Evolutionary conservation across 2,888 invertebrate genomes (phyloP), one percentile per base, ranked within the genome.

Genomic region (Ptychoptera contaminata): DNA sequence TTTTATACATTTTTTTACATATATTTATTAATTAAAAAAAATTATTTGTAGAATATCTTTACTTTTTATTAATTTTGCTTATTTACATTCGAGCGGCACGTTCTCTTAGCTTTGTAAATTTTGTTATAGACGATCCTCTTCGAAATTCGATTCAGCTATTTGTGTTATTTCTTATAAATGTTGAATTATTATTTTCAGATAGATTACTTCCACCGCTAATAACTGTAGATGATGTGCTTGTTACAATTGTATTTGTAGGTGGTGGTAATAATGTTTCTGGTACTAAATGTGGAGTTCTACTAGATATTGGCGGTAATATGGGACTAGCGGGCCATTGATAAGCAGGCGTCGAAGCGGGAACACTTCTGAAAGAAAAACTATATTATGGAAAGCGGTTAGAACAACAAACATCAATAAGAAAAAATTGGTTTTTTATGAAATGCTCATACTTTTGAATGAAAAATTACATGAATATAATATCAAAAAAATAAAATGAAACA

Each of bases 281-380:
- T 50, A 81, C 79, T 48, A 82, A 73, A 61, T 82, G 81, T 50
- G 76, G 75, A 54, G 81, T 77, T 55, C 82, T 70, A 54, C 77
- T 76, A 55, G 75, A 73, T 53, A 77, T 72, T 47, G 80, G 76
- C 54, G 83, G 81, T 56, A 84, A 69, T 53, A 83, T 74, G 51
- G 82, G 79, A 61, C 83, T 82, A 49, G 78, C 79, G 51, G 85
- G 83, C 85, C 85, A 85, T 48, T 82, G 82, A 60, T 82, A 80
- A 52, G 79, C 73, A 54, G 73, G 71, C 53, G 76, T 61, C 55
- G 65, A 58, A 66, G 77, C 70, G 51, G 76, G 74, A 48, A 74
- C 65, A 55, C 75, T 74, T 54, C 76, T 72, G 60, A 56, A 73
- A 48, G 36, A 38, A 40, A 31, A 47, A 44, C 40, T 43, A 23